Percentiles rank a stretch among this genome's conserved stretches.
These are phyloP conservation scores for Siderastrea siderea DNA, from an alignment of 92 coral and sea anemone species.

Conservation along the genomic window DNA sequence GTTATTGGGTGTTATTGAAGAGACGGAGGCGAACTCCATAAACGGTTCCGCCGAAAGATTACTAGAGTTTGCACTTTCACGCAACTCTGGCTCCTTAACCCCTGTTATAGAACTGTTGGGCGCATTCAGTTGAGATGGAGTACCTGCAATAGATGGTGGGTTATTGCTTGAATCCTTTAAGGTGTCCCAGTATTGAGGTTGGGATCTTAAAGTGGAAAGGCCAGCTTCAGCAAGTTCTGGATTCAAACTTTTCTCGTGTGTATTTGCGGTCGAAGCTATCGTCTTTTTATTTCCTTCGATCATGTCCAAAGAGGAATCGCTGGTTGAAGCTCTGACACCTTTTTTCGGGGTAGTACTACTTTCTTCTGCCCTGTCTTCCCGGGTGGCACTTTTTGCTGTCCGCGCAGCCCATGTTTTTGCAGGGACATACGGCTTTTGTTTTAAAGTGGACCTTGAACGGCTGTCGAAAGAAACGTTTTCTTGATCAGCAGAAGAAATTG, in stretches of 20 bases:
- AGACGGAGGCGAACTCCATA: background rate
- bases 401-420: conserved; percentile 16
- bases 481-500: background rate
- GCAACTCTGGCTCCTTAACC: background rate
- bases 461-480: background rate
- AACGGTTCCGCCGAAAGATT: background rate
- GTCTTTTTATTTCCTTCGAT: background rate
- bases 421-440: conserved; percentile 33
- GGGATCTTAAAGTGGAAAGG: background rate
- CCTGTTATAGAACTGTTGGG: background rate
- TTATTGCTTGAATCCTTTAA: background rate
- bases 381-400: background rate
- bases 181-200: background rate
- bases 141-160: background rate
- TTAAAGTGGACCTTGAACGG: background rate
- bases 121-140: background rate
- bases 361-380: background rate
- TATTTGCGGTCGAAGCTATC: background rate
- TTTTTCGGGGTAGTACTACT: background rate
- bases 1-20: too few species aligned
- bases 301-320: background rate
- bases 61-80: background rate
- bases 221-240: background rate
- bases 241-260: background rate
- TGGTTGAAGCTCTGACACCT: background rate